Conservation (phyloP, 2,113 vertebrate species). For the Passer montanus region DNA sequence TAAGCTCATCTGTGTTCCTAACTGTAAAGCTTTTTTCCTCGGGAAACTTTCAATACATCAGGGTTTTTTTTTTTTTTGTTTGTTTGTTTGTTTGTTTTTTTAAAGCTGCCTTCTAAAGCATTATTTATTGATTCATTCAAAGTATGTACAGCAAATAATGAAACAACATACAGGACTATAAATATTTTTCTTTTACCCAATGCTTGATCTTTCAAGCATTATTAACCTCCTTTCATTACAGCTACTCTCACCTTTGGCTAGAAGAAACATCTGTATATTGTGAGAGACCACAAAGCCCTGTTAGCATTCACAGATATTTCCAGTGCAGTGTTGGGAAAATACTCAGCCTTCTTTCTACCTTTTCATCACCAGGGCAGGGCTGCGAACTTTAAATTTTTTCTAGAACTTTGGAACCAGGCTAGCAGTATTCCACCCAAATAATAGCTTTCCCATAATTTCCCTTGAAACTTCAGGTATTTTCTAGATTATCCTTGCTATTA, state of each 20-base stretch:
- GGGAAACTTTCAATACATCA: not conserved
- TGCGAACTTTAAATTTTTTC: not conserved
- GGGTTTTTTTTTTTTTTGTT: not conserved
- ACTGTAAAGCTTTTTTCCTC: not conserved
- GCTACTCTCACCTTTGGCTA: not conserved
- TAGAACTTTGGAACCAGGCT: not conserved
- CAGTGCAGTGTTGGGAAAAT: slow-evolving; percentile 18
- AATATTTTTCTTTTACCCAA: not conserved
- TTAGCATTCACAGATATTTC: not conserved
- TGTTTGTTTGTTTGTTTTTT: not conserved
- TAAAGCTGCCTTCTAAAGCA: not conserved
- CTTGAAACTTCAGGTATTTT: slow-evolving; percentile 4
- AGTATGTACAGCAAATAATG: not conserved
- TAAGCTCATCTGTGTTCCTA: not conserved
- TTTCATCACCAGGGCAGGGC: slow-evolving; percentile 14
- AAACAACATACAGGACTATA: not conserved
- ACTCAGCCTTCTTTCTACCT: not conserved
- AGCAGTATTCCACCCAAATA: slow-evolving; percentile 25
- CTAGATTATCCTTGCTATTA: not conserved
- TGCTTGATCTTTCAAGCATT: not conserved
- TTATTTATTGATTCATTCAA: not conserved
- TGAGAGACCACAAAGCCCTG: not conserved
- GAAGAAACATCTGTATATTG: not conserved
- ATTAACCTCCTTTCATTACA: not conserved
- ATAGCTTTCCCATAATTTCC: not conserved